phyloP scores from a whole-genome alignment of 2,113 vertebrate genomes.

The Antigone vipio region DNA sequence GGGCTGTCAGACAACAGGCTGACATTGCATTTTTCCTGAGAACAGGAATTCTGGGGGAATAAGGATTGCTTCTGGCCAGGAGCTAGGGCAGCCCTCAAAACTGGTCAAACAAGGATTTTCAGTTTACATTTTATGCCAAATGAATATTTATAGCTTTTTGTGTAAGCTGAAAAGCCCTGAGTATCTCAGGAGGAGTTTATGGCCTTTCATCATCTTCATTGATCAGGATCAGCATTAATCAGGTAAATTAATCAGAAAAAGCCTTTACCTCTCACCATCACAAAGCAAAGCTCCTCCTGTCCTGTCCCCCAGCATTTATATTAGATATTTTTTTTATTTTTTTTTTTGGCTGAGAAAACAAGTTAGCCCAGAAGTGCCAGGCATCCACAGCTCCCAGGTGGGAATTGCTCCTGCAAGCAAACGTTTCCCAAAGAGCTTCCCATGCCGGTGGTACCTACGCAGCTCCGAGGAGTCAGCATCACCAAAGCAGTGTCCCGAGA shows the following conservation, averaged over 20 bases:
- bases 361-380: not conserved
- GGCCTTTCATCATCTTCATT: constrained; percentile 31
- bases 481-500: not conserved
- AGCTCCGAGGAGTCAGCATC: not conserved
- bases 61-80: not conserved
- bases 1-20: not conserved
- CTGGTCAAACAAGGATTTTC: not conserved
- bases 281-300: not conserved
- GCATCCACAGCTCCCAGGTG: not conserved
- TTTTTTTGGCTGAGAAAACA: not conserved
- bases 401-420: not conserved
- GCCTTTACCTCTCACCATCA: not conserved
- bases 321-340: not conserved
- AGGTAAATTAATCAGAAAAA: not conserved
- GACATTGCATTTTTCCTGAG: not conserved
- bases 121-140: not conserved
- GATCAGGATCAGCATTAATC: constrained; percentile 26
- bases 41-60: not conserved
- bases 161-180: constrained; percentile 7
- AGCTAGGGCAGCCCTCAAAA: not conserved
- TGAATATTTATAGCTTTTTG: not conserved
- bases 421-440: not conserved
- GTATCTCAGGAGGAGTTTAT: constrained; percentile 8
- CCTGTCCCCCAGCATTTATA: not conserved
- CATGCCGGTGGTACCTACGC: fast-evolving